These are phyloP conservation scores for Podiceps cristatus DNA, from an alignment of 2,113 vertebrate genomes.

Conservation along the genomic window DNA sequence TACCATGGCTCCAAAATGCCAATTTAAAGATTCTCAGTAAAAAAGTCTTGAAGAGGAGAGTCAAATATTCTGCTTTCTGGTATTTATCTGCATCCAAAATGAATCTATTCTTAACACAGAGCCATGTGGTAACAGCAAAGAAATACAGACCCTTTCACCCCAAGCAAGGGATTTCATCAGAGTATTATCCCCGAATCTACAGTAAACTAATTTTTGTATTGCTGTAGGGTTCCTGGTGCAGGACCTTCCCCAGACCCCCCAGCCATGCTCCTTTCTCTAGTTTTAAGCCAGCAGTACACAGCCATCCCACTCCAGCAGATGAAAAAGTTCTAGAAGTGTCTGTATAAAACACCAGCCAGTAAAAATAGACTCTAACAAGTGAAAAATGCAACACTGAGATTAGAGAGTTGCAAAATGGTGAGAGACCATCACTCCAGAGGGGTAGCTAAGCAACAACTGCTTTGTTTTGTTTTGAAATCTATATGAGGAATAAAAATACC, in stretches of 20 bases:
- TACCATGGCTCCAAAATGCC: neutral
- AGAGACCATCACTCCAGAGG: slow-evolving; percentile 15
- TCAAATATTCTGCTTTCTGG: neutral
- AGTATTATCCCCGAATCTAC: neutral
- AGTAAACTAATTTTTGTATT: neutral
- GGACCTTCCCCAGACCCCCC: neutral
- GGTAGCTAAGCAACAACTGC: slow-evolving; percentile 61
- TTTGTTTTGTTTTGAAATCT: slow-evolving; percentile 70
- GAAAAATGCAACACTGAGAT: slow-evolving; percentile 22
- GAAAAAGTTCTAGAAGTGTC: slow-evolving; percentile 10
- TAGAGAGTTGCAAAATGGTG: slow-evolving; percentile 49
- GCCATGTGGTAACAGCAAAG: neutral
- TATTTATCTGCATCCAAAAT: neutral
- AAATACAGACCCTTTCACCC: neutral
- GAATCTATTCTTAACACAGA: neutral
- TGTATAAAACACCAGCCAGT: neutral
- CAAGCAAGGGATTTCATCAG: neutral
- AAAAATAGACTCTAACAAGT: slow-evolving; percentile 35
- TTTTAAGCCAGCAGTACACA: neutral
- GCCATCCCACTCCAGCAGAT: neutral
- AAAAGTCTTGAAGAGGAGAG: neutral
- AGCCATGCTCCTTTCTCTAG: neutral
- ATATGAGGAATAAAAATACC: slow-evolving; percentile 62
- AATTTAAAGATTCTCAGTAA: neutral
- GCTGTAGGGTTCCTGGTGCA: neutral